Evolutionary conservation across 2,888 invertebrate genomes (phyloP).

Genomic region (Pachycephus smyrnensis): DNA sequence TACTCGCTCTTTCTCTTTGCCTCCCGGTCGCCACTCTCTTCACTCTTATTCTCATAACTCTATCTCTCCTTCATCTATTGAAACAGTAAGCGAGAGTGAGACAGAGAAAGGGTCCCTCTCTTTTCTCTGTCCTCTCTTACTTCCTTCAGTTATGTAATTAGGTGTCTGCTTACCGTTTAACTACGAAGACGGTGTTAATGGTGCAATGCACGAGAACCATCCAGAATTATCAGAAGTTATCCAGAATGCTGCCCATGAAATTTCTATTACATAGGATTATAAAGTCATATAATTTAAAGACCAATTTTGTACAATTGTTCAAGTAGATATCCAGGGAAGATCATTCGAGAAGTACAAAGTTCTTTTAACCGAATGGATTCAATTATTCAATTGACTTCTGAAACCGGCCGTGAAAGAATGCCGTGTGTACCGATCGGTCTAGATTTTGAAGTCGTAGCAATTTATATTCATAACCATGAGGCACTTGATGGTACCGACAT

Average conservation of each 20-base stretch:
- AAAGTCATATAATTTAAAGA: neutral
- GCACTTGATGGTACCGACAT: neutral
- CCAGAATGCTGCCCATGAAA: neutral
- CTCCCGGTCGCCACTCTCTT: neutral
- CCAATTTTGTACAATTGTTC: neutral
- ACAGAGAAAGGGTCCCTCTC: neutral
- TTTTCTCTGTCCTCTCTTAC: neutral
- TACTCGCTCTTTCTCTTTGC: neutral
- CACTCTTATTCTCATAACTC: neutral
- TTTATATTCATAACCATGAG: neutral
- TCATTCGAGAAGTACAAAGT: neutral
- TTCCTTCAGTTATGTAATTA: neutral
- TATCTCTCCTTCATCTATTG: neutral
- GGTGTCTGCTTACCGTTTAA: conserved; percentile 1
- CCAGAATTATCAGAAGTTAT: neutral
- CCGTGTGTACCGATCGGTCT: neutral
- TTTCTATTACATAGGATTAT: neutral
- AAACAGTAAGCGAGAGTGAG: neutral
- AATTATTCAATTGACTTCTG: neutral
- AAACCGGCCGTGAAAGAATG: neutral
- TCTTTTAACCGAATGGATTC: neutral
- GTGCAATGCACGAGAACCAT: neutral
- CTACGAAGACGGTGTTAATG: neutral
- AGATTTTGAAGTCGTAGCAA: neutral
- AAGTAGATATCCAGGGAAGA: neutral